phyloP scores from a whole-genome alignment of 2,113 vertebrate genomes.

The Gallinago paraguaiae region DNA sequence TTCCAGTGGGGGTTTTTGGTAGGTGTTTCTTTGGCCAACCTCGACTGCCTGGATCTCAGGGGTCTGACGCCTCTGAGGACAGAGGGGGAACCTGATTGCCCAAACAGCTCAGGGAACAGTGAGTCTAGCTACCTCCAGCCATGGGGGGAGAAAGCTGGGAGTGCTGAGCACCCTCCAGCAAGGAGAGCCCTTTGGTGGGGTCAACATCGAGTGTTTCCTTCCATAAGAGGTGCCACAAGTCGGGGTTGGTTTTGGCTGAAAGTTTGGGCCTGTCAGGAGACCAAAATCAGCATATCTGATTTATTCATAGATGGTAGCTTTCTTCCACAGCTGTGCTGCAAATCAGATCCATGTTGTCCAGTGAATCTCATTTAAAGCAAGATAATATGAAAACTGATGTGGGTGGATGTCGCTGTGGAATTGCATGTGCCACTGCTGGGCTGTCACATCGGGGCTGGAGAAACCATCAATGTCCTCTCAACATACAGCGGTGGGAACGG shows the following conservation, averaged over 20 bases:
- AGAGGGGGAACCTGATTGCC: not conserved
- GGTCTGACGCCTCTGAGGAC: not conserved
- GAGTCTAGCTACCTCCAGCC: not conserved
- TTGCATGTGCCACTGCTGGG: not conserved
- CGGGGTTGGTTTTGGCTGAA: not conserved
- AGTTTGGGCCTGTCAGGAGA: not conserved
- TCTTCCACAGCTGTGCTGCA: conserved; percentile 15
- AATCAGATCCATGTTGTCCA: not conserved
- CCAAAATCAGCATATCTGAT: not conserved
- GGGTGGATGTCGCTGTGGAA: not conserved
- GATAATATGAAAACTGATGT: not conserved
- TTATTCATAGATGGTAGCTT: conserved; percentile 27
- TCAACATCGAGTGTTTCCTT: not conserved
- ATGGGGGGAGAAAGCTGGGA: not conserved
- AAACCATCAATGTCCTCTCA: not conserved
- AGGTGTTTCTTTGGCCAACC: too few species aligned
- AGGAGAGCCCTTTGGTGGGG: not conserved
- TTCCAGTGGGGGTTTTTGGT: too few species aligned
- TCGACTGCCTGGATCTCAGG: not conserved
- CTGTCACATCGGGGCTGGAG: not conserved
- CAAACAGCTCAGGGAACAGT: not conserved
- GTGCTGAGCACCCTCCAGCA: not conserved
- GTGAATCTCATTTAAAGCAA: not conserved
- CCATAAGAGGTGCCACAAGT: not conserved
- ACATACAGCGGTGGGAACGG: not conserved